Base-by-base conservation (phyloP, 2,797 vertebrate species). In the Protonibea diacanthus region DNA sequence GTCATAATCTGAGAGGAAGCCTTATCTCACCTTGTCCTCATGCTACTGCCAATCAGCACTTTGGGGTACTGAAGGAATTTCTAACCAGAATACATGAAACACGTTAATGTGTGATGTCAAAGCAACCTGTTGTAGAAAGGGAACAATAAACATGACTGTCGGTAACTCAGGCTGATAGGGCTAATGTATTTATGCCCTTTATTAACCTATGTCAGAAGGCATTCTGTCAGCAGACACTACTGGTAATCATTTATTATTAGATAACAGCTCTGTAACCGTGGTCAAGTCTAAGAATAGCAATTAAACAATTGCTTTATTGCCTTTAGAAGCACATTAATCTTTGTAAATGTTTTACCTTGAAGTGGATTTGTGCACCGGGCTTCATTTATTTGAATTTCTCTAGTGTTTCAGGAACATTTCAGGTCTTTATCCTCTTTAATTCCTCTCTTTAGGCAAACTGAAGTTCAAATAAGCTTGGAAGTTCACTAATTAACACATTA, bases 1-100 rank as follows among this genome's bases (percentile, higher is more conserved):
- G 40, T 86, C 68, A 89, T 91, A 87, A 93, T 91, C 87, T 85
- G 48, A 10, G 18, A 17, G 21, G 7, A 4, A 12, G 45, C 83
- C 76, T 87, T 89, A 87, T 92, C 86, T 80, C 3, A 1, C 21
- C 13, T 47, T 48, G 45, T 75, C 47, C 57, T 64, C 14, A 0
- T 64, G 42, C 48, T 76, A 33, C 53, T 51, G 21, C 45, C 67
- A 80, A 84, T 89, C 79, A 64, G 70, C 25, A 59, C 0, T 14
- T 42, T 23, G n/a, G 40, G 65, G 82, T 69, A 81, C 38, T 45
- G 40, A 51, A 45, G 14, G 21, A 65, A 60, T 76, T 78, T 61
- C n/a, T n/a, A 14, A 64, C 14, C 33, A 29, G 27, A 59, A 68
- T 47, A 60, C 27, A 20, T 68, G 59, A 68, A 81, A 64, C 20